Evolutionary conservation across 1,140 invertebrate genomes (phyloP), one percentile per base, ranked within the genome.

Genomic region (Eufriesea mexicana): DNA sequence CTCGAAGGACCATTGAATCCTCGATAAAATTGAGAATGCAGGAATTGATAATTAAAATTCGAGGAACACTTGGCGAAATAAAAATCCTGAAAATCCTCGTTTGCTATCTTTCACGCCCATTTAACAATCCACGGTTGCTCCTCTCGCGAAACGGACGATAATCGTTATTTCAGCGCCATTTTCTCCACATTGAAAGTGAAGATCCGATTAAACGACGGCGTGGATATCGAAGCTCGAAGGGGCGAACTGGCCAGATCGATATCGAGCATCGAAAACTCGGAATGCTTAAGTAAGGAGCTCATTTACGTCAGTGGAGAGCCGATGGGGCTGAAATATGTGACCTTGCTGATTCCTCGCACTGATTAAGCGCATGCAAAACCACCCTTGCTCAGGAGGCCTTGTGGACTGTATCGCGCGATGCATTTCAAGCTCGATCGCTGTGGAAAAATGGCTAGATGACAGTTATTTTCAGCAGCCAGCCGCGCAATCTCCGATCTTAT

Each of bases 301-400:
- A 45, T 68, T 78, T 68, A 45, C 76, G 76, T 67, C 75, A 67
- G 75, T 42, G 51, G 47, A 55, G 28, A 67, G 35, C 28, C 49
- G 49, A 68, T 55, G 64, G 49, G 54, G 66, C 62, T 78, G 62
- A 78, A 78, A 47, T 68, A 68, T 78, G 76, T 45, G 64, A 68
- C 76, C 76, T 68, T 78, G 64, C 28, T 49, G 73, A 76, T 76
- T 76, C 73, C 47, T 62, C 42, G 59, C 12, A 23, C 45, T 62
- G 45, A 76, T 76, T 64, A 76, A 74, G 55, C 72, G 45, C 45
- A 76, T 64, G 73, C 73, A 76, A 76, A 49, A 62, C 57, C 45
- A 61, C 35, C 59, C 20, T 47, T 25, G 23, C 12, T 12, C 2
- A 0, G 71, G 9, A 75, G 20, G 28, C 35, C 71, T 49, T 6